Percentiles rank a stretch among this genome's conserved stretches.
phyloP scores from a whole-genome alignment of 2,888 invertebrate species.

The Meandrusa payeni region DNA sequence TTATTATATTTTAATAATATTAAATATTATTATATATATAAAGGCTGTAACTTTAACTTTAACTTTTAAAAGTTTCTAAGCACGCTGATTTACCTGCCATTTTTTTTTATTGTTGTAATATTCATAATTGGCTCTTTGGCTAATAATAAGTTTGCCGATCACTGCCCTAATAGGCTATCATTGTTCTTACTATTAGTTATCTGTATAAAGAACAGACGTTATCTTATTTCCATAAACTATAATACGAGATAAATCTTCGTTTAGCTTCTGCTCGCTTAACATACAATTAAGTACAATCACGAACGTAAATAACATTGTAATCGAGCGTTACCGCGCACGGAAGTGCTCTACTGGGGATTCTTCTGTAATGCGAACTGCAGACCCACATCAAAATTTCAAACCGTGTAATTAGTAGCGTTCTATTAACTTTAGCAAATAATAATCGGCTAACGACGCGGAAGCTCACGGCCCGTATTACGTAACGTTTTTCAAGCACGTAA shows the following conservation, averaged over 20 bases:
- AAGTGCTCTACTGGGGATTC: constrained; percentile 20
- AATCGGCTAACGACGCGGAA: constrained; percentile 13
- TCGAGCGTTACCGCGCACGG: constrained; percentile 18
- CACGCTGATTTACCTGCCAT: no score
- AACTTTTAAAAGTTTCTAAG: no score
- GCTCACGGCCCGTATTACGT: constrained; percentile 6
- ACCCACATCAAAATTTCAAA: constrained; percentile 24
- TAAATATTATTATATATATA: no score
- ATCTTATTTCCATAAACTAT: no score
- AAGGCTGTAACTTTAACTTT: no score
- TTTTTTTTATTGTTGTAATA: no score
- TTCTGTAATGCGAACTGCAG: constrained; percentile 8
- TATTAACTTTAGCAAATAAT: constrained; percentile 20
- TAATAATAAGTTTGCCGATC: no score
- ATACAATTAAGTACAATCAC: constrained; percentile 20
- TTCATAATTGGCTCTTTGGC: no score
- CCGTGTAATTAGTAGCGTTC: constrained; percentile 19
- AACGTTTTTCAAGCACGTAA: constrained; percentile 2
- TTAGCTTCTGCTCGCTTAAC: background rate
- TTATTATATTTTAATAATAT: no score
- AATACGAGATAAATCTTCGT: constrained; percentile 1
- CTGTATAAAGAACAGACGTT: no score
- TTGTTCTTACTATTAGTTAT: no score
- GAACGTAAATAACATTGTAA: constrained; percentile 21
- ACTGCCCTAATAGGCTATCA: no score